Percentiles rank a stretch among this genome's conserved stretches.
These are phyloP conservation scores for Pelvicachromis taeniatus DNA, from an alignment of 2,113 vertebrate species.

Conservation along the genomic window DNA sequence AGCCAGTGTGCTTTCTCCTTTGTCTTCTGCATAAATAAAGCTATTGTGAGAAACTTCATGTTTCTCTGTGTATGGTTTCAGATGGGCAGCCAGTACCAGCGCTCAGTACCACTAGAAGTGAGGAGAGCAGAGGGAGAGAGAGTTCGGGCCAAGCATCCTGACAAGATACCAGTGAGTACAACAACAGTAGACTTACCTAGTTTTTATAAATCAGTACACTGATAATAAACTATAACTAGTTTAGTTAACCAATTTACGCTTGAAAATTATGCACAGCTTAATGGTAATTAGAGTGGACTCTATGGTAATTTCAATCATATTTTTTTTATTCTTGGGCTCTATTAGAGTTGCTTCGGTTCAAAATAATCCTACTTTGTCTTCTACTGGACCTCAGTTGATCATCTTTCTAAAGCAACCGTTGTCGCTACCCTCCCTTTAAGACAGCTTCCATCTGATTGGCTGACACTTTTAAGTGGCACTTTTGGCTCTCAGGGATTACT, in stretches of 20 bases:
- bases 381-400: neutral
- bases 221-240: neutral
- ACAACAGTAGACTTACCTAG: neutral
- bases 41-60: constrained; percentile 25
- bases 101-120: constrained; percentile 73
- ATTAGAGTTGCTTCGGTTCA: neutral
- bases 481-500: neutral
- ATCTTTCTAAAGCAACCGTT: neutral
- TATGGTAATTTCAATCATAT: neutral
- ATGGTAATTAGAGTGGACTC: neutral
- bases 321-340: neutral
- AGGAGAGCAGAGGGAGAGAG: constrained; percentile 78
- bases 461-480: neutral
- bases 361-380: neutral
- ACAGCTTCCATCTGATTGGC: neutral
- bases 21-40: constrained; percentile 24
- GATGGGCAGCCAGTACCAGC: constrained; percentile 79
- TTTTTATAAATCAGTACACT: neutral
- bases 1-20: constrained; percentile 14
- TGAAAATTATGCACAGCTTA: neutral
- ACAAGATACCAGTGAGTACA: constrained; percentile 77
- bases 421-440: neutral
- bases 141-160: constrained; percentile 77
- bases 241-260: neutral
- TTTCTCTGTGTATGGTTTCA: constrained; percentile 27